Evolutionary conservation across 2,113 vertebrate species (phyloP), one percentile per base, ranked within the genome.

Genomic region (Litocranius walleri): DNA sequence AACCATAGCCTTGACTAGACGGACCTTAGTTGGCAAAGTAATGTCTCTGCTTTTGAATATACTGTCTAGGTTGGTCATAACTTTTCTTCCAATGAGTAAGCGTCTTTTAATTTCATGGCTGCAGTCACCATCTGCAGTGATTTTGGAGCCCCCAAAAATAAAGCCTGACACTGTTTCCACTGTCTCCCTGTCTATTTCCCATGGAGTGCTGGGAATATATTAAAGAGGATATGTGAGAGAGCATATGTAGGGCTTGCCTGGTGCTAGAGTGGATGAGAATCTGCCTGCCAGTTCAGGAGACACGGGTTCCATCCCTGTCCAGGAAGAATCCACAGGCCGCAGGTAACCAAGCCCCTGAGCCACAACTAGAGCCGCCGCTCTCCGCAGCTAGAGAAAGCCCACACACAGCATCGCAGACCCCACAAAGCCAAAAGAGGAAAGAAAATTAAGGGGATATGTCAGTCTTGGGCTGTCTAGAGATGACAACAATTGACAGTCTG

Each of bases 291-390:
- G 15, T 14, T 77, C 71, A 43, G 23, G 71, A 33, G 40, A 43
- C 40, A 7, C 0, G 12, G 36, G 5, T 2, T 27, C 71, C 71
- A 27, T 43, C 23, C 23, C 10, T 43, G 71, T 14, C 36, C 40
- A 27, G 71, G 36, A 27, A 43, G 71, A 14, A 77, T 43, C 40
- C 40, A 43, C 40, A 14, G 25, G 71, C 71, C 0, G 12, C 40
- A 77, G 71, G 40, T 27, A 27, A 25, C 36, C 1, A 0, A 27
- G 71, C 40, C 71, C 11, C 23, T 7, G 12, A 27, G 23, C 40
- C 23, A 23, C 19, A 27, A 2, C 71, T 2, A 43, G 23, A 27
- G 23, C 40, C 2, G 0, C 3, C 1, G 0, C 40, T 15, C 12
- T 77, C 71, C 0, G 3, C 21, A 43, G 3, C 6, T 14, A 4